These are phyloP conservation scores for Halichondria panicea DNA, from an alignment of 37 sponge, comb jelly and placozoan species.

Conservation along the genomic window DNA sequence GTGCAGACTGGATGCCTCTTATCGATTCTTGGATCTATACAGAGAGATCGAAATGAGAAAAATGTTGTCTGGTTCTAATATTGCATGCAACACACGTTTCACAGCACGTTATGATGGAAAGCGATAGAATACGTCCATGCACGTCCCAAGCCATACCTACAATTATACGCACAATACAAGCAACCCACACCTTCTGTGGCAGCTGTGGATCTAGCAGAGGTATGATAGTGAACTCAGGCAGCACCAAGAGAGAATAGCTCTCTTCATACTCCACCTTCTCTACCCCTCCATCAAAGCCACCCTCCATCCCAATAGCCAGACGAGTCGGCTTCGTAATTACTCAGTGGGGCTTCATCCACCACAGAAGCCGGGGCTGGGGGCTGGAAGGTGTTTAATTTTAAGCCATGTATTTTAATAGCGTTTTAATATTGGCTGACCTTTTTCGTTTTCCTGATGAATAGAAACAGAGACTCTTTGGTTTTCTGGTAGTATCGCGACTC, in stretches of 20 bases:
- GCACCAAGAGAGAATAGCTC: constrained; percentile 26
- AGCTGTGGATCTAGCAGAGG: constrained; percentile 51
- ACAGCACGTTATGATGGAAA: too few species aligned
- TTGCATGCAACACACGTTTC: too few species aligned
- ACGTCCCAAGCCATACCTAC: background rate
- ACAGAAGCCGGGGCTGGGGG: constrained; percentile 2
- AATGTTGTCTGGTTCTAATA: too few species aligned
- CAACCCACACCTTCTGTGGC: constrained; percentile 51
- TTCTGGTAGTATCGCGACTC: constrained; percentile 50
- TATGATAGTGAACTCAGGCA: constrained; percentile 41
- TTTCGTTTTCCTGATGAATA: constrained; percentile 45
- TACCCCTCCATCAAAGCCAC: constrained; percentile 62
- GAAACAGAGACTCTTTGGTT: constrained; percentile 58
- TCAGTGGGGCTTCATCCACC: constrained; percentile 49
- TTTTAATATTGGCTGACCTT: constrained; percentile 21
- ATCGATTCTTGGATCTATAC: constrained; percentile 52
- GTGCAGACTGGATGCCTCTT: constrained; percentile 56
- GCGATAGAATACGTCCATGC: background rate
- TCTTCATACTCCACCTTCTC: constrained; percentile 63
- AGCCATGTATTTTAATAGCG: too few species aligned
- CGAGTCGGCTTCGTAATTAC: constrained; percentile 88
- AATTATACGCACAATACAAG: background rate
- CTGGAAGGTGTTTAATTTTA: background rate
- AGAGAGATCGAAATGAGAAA: too few species aligned
- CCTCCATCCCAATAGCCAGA: constrained; percentile 91